A percentile compares a stretch with the other conserved stretches of the same genome.
These are phyloP conservation scores for Catonia carolina DNA, from an alignment of 2,888 invertebrate species.

Conservation along the genomic window DNA sequence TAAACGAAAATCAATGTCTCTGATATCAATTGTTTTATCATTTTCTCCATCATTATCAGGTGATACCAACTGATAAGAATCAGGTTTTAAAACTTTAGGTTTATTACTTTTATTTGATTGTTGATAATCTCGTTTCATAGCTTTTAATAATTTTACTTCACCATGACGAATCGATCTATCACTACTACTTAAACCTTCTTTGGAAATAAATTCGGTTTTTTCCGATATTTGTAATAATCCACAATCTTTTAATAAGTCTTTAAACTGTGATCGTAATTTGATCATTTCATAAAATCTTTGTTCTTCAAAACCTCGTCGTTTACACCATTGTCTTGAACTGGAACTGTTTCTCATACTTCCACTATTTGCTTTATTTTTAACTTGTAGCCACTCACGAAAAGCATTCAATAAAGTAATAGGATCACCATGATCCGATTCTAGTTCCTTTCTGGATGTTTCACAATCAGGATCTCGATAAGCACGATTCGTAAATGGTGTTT, in stretches of 20 bases:
- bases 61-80: conserved; percentile 60
- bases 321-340: conserved; percentile 73
- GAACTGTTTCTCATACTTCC: conserved; percentile 22
- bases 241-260: conserved; percentile 66
- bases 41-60: conserved; percentile 51
- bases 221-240: conserved; percentile 46
- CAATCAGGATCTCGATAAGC: conserved; percentile 80
- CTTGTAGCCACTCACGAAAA: conserved; percentile 81
- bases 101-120: conserved; percentile 52
- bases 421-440: conserved; percentile 94
- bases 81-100: conserved; percentile 67
- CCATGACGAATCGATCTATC: conserved; percentile 81
- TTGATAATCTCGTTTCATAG: conserved; percentile 68
- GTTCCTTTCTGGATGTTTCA: conserved; percentile 64
- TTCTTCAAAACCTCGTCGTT: conserved; percentile 85
- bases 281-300: conserved; percentile 95
- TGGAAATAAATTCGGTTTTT: conserved; percentile 27
- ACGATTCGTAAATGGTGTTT: conserved; percentile 84
- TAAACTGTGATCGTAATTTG: conserved; percentile 84
- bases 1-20: conserved; percentile 82
- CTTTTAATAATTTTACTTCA: conserved; percentile 78
- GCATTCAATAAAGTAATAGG: conserved; percentile 82
- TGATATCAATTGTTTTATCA: conserved; percentile 59
- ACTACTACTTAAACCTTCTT: conserved; percentile 47
- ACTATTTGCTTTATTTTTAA: conserved; percentile 50